phyloP scores from a whole-genome alignment of 2,888 invertebrate genomes.

The Apamea monoglypha region DNA sequence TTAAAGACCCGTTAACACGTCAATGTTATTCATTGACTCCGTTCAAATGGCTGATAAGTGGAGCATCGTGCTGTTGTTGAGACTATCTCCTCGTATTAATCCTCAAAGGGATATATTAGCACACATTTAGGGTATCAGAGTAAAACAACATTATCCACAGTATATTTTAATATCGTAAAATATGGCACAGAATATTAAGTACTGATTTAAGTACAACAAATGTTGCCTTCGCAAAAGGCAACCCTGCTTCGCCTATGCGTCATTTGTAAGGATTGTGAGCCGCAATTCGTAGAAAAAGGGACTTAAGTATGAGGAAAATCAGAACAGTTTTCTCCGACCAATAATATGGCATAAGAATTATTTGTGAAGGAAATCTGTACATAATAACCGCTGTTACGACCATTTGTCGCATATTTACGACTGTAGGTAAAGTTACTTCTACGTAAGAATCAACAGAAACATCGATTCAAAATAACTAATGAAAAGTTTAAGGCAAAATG shows the following conservation, averaged over 20 bases:
- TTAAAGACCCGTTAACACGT: constrained; percentile 46
- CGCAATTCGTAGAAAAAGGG: constrained; percentile 34
- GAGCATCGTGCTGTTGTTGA: constrained; percentile 54
- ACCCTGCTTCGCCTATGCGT: constrained; percentile 19
- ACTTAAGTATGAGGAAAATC: constrained; percentile 47
- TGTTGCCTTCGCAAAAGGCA: constrained; percentile 22
- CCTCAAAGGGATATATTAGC: constrained; percentile 48
- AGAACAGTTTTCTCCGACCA: constrained; percentile 33
- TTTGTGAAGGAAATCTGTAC: constrained; percentile 33
- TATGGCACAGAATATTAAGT: neutral
- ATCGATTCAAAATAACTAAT: neutral
- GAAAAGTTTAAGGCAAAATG: constrained; percentile 8
- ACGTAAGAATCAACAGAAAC: neutral
- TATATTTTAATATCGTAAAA: constrained; percentile 19
- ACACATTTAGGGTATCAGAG: constrained; percentile 16
- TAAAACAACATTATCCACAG: neutral
- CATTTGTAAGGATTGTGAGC: constrained; percentile 46
- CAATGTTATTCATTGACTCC: constrained; percentile 53
- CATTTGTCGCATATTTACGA: constrained; percentile 21
- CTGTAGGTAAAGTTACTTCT: neutral
- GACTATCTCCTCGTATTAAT: constrained; percentile 52
- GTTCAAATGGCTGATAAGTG: constrained; percentile 50
- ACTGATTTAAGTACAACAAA: constrained; percentile 34
- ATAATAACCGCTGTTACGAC: constrained; percentile 30
- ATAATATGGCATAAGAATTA: constrained; percentile 38